Evolutionary conservation across 2,888 invertebrate genomes (phyloP).

Genomic region (Holacanthella duospinosa): DNA sequence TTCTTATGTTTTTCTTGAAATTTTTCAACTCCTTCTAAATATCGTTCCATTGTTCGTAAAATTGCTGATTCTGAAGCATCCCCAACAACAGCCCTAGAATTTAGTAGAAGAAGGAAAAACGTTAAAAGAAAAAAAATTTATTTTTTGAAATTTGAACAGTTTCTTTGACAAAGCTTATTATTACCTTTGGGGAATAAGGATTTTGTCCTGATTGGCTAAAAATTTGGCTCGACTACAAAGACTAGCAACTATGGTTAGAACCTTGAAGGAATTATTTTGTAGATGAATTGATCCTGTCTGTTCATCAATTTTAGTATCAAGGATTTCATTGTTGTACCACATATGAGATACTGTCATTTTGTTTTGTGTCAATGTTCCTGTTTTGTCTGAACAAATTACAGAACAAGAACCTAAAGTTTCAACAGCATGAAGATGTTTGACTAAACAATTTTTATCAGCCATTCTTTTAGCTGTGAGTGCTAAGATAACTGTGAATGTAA

Average conservation of each 20-base stretch:
- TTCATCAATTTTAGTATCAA: constrained; percentile 47
- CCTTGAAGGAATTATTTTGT: constrained; percentile 42
- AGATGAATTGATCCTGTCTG: constrained; percentile 37
- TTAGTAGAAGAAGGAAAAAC: not conserved
- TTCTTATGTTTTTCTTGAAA: constrained; percentile 78
- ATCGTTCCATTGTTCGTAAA: constrained; percentile 63
- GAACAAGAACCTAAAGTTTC: constrained; percentile 28
- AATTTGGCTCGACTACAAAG: constrained; percentile 65
- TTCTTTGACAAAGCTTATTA: not conserved
- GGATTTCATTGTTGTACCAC: constrained; percentile 59
- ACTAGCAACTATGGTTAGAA: constrained; percentile 52
- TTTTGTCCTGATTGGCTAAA: constrained; percentile 46
- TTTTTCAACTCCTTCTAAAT: constrained; percentile 50
- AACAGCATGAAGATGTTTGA: constrained; percentile 30
- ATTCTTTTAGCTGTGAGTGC: constrained; percentile 27
- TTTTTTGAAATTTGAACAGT: not conserved
- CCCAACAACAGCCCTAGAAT: constrained; percentile 65
- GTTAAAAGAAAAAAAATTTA: not conserved
- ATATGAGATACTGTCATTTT: constrained; percentile 53
- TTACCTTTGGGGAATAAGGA: constrained; percentile 45
- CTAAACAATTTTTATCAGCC: constrained; percentile 20
- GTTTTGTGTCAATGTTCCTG: constrained; percentile 33
- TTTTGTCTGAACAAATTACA: constrained; percentile 30
- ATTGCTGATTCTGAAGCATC: constrained; percentile 91
- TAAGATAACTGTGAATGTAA: constrained; percentile 28